Evolutionary conservation across 1,140 invertebrate species (phyloP).

Genomic region (Diprion similis): DNA sequence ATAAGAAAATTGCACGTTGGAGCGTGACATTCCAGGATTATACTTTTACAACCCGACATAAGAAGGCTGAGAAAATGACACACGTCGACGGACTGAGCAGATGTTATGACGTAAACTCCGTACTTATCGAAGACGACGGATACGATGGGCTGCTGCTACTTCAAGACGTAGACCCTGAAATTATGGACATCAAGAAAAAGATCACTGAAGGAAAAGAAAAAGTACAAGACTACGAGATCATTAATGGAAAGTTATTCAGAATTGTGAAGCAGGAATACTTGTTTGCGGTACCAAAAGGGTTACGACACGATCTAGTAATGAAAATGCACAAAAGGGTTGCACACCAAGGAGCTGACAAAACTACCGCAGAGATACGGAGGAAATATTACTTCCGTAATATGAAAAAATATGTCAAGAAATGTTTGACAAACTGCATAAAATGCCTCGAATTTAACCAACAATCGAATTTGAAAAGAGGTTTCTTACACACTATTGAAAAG

Average conservation of each 20-base stretch:
- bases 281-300: conserved; percentile 22
- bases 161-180: conserved; percentile 16
- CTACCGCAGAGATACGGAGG: conserved; percentile 11
- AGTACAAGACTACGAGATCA: conserved; percentile 5
- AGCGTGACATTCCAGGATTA: conserved; percentile 44
- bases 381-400: conserved; percentile 31
- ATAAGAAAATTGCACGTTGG: conserved; percentile 48
- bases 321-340: conserved; percentile 30
- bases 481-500: conserved; percentile 26
- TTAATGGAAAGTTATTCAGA: conserved; percentile 17
- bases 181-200: conserved; percentile 12
- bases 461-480: conserved; percentile 26
- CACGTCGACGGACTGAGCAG: conserved; percentile 33
- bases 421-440: conserved; percentile 30
- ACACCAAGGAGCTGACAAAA: conserved; percentile 21
- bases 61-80: conserved; percentile 24
- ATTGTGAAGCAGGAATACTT: neutral
- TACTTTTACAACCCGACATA: conserved; percentile 44
- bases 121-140: conserved; percentile 19
- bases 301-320: conserved; percentile 15
- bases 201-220: conserved; percentile 12
- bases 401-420: conserved; percentile 21
- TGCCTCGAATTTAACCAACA: conserved; percentile 24
- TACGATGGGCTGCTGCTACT: neutral
- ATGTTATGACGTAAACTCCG: conserved; percentile 15